Conservation (phyloP, 2,888 invertebrate genomes). For the Parnassius smintheus region DNA sequence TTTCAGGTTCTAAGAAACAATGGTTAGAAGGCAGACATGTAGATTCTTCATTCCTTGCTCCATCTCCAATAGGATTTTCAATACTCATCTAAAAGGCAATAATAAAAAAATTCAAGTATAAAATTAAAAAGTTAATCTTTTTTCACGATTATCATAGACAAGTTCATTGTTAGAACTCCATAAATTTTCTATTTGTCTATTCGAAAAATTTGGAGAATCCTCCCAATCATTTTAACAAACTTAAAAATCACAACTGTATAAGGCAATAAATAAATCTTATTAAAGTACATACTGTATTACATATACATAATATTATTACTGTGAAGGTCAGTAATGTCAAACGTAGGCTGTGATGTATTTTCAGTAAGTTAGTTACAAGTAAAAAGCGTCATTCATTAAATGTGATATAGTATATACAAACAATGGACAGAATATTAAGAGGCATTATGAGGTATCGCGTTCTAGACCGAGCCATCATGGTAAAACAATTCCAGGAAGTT, state of each 20-base stretch:
- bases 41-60: slow-evolving; percentile 38
- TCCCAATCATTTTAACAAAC: no score
- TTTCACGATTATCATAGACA: background rate
- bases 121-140: slow-evolving; percentile 10
- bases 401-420: slow-evolving; percentile 32
- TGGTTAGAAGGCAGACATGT: slow-evolving; percentile 77
- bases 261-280: slow-evolving; percentile 14
- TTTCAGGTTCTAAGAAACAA: slow-evolving; percentile 83
- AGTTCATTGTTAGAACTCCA: background rate
- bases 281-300: background rate
- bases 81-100: slow-evolving; percentile 57
- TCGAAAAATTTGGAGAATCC: no score
- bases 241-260: background rate
- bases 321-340: slow-evolving; percentile 76
- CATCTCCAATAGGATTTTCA: slow-evolving; percentile 62
- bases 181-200: background rate
- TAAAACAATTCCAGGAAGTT: slow-evolving; percentile 95
- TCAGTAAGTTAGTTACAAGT: slow-evolving; percentile 7
- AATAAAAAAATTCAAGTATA: background rate
- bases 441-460: slow-evolving; percentile 95
- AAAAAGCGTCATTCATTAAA: slow-evolving; percentile 11
- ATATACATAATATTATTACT: no score
- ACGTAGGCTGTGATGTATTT: slow-evolving; percentile 32
- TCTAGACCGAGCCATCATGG: slow-evolving; percentile 91
- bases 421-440: slow-evolving; percentile 92